phyloP scores from a whole-genome alignment of 2,113 vertebrate genomes.

The Burhinus oedicnemus region DNA sequence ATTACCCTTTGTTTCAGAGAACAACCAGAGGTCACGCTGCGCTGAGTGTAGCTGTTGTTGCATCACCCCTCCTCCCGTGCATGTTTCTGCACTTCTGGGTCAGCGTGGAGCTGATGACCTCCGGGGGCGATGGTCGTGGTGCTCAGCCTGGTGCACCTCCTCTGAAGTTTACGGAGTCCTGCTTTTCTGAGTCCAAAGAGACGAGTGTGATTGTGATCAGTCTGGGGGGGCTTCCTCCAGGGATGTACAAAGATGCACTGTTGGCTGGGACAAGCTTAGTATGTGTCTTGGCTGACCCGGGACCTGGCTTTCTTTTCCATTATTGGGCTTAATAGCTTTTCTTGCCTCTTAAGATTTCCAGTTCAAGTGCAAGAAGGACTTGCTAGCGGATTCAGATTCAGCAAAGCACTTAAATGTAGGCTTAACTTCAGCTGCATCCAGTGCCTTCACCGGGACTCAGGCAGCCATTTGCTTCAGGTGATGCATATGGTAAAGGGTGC shows the following conservation, averaged over 20 bases:
- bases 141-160: background rate
- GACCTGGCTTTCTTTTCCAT: background rate
- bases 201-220: background rate
- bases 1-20: background rate
- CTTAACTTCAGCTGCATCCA: background rate
- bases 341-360: background rate
- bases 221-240: background rate
- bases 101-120: background rate
- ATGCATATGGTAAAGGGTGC: background rate
- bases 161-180: background rate
- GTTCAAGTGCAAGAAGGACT: background rate
- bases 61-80: background rate
- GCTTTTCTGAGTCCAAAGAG: background rate
- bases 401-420: background rate
- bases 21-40: background rate
- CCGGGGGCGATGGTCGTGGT: rapidly evolving
- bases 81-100: background rate
- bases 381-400: background rate
- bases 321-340: background rate
- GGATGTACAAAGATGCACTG: background rate
- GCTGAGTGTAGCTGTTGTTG: conserved; percentile 20
- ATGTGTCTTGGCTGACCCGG: background rate
- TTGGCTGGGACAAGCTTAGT: background rate
- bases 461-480: background rate
- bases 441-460: background rate